Evolutionary conservation across 1,140 invertebrate species (phyloP).

Genomic region (Euura saliciscinereae): DNA sequence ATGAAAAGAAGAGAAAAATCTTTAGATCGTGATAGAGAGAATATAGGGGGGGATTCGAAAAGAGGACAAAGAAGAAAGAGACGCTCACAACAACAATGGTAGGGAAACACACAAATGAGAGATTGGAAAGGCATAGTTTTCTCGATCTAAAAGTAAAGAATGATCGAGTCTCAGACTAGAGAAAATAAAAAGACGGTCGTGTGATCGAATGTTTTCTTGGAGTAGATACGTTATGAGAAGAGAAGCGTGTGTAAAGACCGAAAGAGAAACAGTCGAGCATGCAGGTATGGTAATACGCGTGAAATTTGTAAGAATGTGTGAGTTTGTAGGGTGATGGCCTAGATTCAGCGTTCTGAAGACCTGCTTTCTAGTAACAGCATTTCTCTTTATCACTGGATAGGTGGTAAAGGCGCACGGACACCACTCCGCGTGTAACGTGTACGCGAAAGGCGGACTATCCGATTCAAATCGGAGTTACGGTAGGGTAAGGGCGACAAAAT

Average conservation of each 20-base stretch:
- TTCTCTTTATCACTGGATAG: constrained; percentile 57
- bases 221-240: constrained; percentile 24
- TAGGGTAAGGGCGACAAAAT: too few species aligned
- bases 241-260: constrained; percentile 20
- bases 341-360: constrained; percentile 53
- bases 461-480: too few species aligned
- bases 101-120: constrained; percentile 54
- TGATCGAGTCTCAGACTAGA: too few species aligned
- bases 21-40: background rate
- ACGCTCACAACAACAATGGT: constrained; percentile 29
- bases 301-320: constrained; percentile 58
- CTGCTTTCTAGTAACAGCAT: constrained; percentile 59
- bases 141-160: background rate
- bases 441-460: background rate
- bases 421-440: constrained; percentile 20
- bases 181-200: too few species aligned
- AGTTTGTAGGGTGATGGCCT: constrained; percentile 48
- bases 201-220: background rate
- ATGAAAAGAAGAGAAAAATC: background rate
- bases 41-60: constrained; percentile 18
- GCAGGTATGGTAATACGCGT: constrained; percentile 51
- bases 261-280: constrained; percentile 17
- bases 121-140: constrained; percentile 48
- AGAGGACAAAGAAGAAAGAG: constrained; percentile 15
- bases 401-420: constrained; percentile 46